phyloP scores from a whole-genome alignment of 2,888 invertebrate genomes.

The Pyralis farinalis region DNA sequence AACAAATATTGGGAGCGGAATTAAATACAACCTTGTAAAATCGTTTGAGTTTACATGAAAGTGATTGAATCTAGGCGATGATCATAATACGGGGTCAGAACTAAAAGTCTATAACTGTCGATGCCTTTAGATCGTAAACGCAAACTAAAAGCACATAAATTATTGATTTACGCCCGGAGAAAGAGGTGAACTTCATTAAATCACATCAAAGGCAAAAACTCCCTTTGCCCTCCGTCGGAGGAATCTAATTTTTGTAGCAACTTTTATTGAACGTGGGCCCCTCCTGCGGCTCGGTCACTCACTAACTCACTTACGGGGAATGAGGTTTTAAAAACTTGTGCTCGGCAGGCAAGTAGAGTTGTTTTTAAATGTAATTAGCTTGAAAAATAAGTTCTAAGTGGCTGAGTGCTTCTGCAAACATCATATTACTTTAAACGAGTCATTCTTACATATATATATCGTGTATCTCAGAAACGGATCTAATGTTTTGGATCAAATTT shows the following conservation, averaged over 20 bases:
- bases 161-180: conserved; percentile 22
- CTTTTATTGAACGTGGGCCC: conserved; percentile 34
- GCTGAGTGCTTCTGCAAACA: no score
- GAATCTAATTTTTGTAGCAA: conserved; percentile 67
- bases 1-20: no score
- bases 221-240: conserved; percentile 27
- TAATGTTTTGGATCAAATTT: no score
- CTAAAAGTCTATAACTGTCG: background rate
- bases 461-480: no score
- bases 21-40: no score
- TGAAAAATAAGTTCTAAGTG: no score
- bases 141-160: conserved; percentile 31
- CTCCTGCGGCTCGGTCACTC: conserved; percentile 19
- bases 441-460: no score
- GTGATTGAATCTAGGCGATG: no score
- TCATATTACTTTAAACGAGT: no score
- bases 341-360: background rate
- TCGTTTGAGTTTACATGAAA: no score
- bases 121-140: background rate
- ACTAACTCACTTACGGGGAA: conserved; percentile 41
- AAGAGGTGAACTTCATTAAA: conserved; percentile 54
- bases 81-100: no score
- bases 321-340: conserved; percentile 53
- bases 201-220: conserved; percentile 56
- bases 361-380: conserved; percentile 31